Conservation (phyloP, 1,140 invertebrate genomes). For the Pectinophora gossypiella region DNA sequence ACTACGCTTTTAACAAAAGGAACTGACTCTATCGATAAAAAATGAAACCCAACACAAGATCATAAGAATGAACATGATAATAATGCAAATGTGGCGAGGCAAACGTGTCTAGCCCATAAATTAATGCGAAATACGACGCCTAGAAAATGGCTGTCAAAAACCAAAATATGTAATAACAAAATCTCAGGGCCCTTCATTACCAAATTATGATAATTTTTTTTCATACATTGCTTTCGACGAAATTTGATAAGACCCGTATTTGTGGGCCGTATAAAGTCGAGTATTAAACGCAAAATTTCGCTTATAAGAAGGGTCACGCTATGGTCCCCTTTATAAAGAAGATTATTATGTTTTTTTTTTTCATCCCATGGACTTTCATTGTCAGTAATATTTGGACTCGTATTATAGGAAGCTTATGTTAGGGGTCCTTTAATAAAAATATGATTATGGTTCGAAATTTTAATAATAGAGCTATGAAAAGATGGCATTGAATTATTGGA, state of each 20-base stretch:
- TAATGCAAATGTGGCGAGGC: no score
- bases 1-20: no score
- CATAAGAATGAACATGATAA: no score
- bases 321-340: conserved; percentile 45
- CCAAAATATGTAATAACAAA: conserved; percentile 62
- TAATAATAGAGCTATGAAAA: neutral
- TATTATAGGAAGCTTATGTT: conserved; percentile 28
- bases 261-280: neutral
- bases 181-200: conserved; percentile 52
- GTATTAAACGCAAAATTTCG: neutral
- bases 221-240: conserved; percentile 3
- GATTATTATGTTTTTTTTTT: conserved; percentile 61
- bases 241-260: neutral
- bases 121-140: conserved; percentile 36
- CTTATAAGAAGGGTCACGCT: neutral
- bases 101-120: conserved; percentile 13
- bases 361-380: conserved; percentile 38
- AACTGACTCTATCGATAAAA: no score
- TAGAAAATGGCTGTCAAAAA: conserved; percentile 37
- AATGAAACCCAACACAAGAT: no score
- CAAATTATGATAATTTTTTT: conserved; percentile 62
- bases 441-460: conserved; percentile 9
- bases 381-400: conserved; percentile 34
- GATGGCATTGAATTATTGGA: neutral
- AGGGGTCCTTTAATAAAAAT: conserved; percentile 47